Base-by-base conservation (phyloP, 2,888 invertebrate species). In the Anodontia alba region DNA sequence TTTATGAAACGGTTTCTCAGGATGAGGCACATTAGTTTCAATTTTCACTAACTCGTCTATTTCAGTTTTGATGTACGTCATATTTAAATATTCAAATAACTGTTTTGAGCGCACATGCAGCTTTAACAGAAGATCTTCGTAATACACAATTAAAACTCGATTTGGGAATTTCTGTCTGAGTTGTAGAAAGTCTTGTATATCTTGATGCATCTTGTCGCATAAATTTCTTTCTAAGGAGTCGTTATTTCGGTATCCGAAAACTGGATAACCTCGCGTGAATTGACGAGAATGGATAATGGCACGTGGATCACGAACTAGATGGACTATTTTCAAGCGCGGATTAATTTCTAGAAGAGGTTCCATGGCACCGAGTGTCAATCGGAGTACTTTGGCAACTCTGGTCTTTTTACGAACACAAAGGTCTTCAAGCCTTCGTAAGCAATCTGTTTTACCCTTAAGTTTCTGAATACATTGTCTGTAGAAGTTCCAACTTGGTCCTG, bases 121-220 rank as follows among this genome's bases (percentile, higher is more conserved):
- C 66, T 79, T 79, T 38, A 62, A n/a, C 42, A 79, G 29, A 51
- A 79, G 71, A 71, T 79, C 79, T 72, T 79, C 79, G 42, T 79
- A 79, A 42, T 79, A 79, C 23, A 79, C 8, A 38, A 79, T 66
- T 23, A 51, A 49, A 1, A 79, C 51, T 36, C 79, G 66, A n/a
- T 71, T 42, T 15, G 79, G 79, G 49, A 70, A 79, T 38, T 71
- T 66, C 36, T 33, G 3, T 49, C 62, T 79, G 20, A 79, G 33
- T 23, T 38, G 23, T n/a, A 66, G 20, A 20, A 70, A 69, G 10
- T 79, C 79, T 20, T 51, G 20, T 15, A 51, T 67, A 42, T 79
- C 79, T 42, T 66, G 36, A 12, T 46, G 5, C 79, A 79, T 79
- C 66, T 79, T 79, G 38, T 74, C 51, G 49, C 79, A 79, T 23